These are phyloP conservation scores for Holcopasites calliopsidis DNA, from an alignment of 1,140 invertebrate species.

Conservation along the genomic window DNA sequence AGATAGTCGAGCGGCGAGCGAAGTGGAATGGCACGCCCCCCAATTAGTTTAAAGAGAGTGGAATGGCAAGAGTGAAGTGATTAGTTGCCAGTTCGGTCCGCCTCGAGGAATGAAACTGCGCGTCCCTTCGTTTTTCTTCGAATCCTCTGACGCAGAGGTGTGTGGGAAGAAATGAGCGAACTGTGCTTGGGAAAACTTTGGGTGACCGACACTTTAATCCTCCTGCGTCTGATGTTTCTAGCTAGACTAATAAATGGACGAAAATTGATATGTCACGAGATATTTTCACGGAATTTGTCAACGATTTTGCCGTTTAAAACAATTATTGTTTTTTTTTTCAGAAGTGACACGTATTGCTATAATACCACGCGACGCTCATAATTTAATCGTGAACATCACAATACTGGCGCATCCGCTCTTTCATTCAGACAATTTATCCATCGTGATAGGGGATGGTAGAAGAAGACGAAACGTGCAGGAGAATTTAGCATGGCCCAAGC, in stretches of 20 bases:
- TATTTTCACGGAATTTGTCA: too few species aligned
- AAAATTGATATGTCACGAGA: too few species aligned
- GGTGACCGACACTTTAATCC: too few species aligned
- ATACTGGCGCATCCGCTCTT: constrained; percentile 51
- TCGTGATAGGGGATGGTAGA: constrained; percentile 68
- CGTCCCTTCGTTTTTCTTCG: not conserved
- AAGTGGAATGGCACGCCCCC: not conserved
- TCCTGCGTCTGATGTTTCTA: too few species aligned
- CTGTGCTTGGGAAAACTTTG: too few species aligned
- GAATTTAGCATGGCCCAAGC: constrained; percentile 62
- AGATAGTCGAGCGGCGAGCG: not conserved
- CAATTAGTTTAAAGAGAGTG: constrained; percentile 24
- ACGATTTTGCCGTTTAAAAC: too few species aligned
- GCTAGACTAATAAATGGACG: too few species aligned
- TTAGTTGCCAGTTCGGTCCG: not conserved
- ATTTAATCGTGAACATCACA: constrained; percentile 74
- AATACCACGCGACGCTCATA: constrained; percentile 74
- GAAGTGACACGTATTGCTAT: constrained; percentile 80
- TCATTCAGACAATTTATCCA: constrained; percentile 61
- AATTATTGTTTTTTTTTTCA: constrained; percentile 69
- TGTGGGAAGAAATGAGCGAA: not conserved
- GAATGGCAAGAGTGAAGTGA: not conserved
- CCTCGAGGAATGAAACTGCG: not conserved
- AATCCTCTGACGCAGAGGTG: not conserved
- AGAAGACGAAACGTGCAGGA: constrained; percentile 69